These are phyloP conservation scores for Drosophila orosa DNA, from an alignment of 1,140 invertebrate species.

Conservation along the genomic window DNA sequence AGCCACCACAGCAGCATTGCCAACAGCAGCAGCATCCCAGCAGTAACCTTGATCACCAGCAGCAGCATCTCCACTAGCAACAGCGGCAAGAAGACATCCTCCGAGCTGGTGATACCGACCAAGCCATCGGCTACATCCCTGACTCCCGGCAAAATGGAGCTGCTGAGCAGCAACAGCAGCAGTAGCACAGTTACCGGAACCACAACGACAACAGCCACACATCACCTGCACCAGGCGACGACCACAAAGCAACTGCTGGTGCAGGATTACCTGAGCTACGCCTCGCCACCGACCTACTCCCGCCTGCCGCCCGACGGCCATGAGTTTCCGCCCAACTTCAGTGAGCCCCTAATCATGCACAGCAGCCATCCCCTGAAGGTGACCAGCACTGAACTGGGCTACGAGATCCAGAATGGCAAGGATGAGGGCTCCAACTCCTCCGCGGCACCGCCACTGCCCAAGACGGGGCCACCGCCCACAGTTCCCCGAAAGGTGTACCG, in stretches of 20 bases:
- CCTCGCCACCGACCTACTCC: slow-evolving; percentile 85
- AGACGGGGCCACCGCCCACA: slow-evolving; percentile 76
- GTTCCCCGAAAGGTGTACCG: slow-evolving; percentile 79
- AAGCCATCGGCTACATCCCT: slow-evolving; percentile 15
- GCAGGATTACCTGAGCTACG: slow-evolving; percentile 80
- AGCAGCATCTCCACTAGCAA: slow-evolving; percentile 18
- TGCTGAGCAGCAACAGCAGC: slow-evolving; percentile 68
- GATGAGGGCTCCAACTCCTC: slow-evolving; percentile 25
- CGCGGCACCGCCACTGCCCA: slow-evolving; percentile 74
- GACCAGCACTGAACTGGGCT: slow-evolving; percentile 26
- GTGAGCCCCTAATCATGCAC: slow-evolving; percentile 86
- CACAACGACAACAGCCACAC: slow-evolving; percentile 42
- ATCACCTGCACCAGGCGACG: slow-evolving; percentile 45
- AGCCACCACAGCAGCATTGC: slow-evolving; percentile 56
- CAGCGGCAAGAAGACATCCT: slow-evolving; percentile 20
- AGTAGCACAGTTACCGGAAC: slow-evolving; percentile 13
- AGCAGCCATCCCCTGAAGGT: slow-evolving; percentile 40
- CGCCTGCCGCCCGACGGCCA: slow-evolving; percentile 94
- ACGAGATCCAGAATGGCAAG: slow-evolving; percentile 34
- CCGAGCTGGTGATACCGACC: slow-evolving; percentile 10
- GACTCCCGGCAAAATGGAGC: slow-evolving; percentile 71
- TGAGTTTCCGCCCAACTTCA: slow-evolving; percentile 91
- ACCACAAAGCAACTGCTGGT: slow-evolving; percentile 73
- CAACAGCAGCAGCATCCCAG: slow-evolving; percentile 34
- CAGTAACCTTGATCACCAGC: slow-evolving; percentile 25